phyloP scores from a whole-genome alignment of 2,888 invertebrate species.

The Drosophila meridiana region DNA sequence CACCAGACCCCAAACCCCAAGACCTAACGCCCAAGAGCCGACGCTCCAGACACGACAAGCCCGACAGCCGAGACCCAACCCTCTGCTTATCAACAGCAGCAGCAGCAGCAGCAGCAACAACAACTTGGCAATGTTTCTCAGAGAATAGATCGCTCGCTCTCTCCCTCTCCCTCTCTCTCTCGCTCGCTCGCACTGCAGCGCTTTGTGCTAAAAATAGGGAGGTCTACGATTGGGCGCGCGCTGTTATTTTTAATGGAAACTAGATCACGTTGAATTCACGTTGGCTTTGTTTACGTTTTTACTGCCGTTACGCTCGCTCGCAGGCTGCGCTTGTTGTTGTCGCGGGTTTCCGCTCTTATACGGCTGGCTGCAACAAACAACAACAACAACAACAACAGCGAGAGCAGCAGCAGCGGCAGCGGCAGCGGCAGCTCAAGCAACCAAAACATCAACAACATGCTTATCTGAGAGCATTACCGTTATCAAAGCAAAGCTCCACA shows the following conservation, averaged over 20 bases:
- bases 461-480: slow-evolving; percentile 55
- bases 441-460: slow-evolving; percentile 73
- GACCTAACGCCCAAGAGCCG: slow-evolving; percentile 7
- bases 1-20: slow-evolving; percentile 12
- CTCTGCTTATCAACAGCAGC: slow-evolving; percentile 39
- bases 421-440: slow-evolving; percentile 52
- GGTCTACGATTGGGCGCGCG: slow-evolving; percentile 60
- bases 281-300: slow-evolving; percentile 73
- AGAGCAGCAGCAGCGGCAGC: slow-evolving; percentile 30
- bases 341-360: slow-evolving; percentile 66
- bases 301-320: slow-evolving; percentile 59
- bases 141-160: slow-evolving; percentile 7
- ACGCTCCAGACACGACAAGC: slow-evolving; percentile 14
- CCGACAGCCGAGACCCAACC: slow-evolving; percentile 21
- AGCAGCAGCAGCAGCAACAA: slow-evolving; percentile 14
- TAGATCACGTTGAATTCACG: slow-evolving; percentile 81
- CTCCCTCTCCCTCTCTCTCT: background rate
- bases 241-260: slow-evolving; percentile 80
- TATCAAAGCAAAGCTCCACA: slow-evolving; percentile 52
- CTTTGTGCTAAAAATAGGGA: slow-evolving; percentile 78
- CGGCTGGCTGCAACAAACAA: slow-evolving; percentile 61
- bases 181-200: background rate
- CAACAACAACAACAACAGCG: slow-evolving; percentile 28
- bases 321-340: slow-evolving; percentile 44
- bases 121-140: slow-evolving; percentile 13